Percentiles rank a stretch among this genome's conserved stretches.
phyloP scores from a whole-genome alignment of 2,888 invertebrate genomes.

The Didymodactylos carnosus region DNA sequence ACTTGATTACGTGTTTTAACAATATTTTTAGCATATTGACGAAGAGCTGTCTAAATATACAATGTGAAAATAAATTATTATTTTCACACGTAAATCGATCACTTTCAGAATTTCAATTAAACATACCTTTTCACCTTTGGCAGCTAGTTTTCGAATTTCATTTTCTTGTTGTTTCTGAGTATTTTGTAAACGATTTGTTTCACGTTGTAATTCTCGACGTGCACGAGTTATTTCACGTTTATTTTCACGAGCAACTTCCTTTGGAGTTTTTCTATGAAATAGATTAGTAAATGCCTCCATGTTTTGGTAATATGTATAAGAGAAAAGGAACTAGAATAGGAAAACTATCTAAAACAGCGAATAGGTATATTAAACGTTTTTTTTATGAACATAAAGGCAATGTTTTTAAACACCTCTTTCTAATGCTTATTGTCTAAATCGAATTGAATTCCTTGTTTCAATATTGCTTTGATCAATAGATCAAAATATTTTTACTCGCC shows the following conservation, averaged over 20 bases:
- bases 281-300: neutral
- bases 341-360: too few relatives aligned
- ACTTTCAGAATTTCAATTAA: constrained; percentile 37
- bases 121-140: constrained; percentile 85
- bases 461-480: too few relatives aligned
- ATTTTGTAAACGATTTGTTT: constrained; percentile 75
- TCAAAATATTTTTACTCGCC: too few relatives aligned
- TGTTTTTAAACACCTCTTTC: too few relatives aligned
- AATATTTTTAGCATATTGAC: neutral
- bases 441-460: too few relatives aligned
- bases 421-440: too few relatives aligned
- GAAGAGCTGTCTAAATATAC: constrained; percentile 82
- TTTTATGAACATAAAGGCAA: too few relatives aligned
- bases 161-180: constrained; percentile 94
- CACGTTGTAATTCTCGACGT: constrained; percentile 85
- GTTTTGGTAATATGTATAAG: too few relatives aligned
- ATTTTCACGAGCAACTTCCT: constrained; percentile 92
- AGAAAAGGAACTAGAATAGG: too few relatives aligned
- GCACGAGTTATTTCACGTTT: constrained; percentile 91
- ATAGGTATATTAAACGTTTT: too few relatives aligned
- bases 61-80: constrained; percentile 95
- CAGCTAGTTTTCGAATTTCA: constrained; percentile 95
- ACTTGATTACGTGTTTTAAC: neutral
- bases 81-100: constrained; percentile 82
- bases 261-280: constrained; percentile 49